Base-by-base conservation (phyloP, 2,797 vertebrate species). In the Buceros bicornis region DNA sequence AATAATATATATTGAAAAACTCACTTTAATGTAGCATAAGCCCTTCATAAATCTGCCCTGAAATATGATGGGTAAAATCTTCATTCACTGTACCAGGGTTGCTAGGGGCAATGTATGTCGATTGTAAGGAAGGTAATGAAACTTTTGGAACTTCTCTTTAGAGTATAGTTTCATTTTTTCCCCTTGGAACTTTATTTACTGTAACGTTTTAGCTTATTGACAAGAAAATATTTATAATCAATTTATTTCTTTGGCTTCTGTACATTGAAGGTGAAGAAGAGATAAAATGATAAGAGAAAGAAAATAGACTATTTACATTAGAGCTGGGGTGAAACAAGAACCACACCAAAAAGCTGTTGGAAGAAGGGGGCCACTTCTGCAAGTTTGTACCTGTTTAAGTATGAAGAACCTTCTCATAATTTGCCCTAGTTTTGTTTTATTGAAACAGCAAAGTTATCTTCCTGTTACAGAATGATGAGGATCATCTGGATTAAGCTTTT, bases 21-120 rank as follows among this genome's bases (percentile, higher is more conserved):
- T 72, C 17, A 24, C 42, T 90, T 76, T 47, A 42, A 13, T 37
- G 42, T 58, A 48, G 10, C 57, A 42, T 67, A 67, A 89, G 7
- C 33, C 14, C 21, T 54, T 91, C 58, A 33, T 58, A 93, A 79
- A 69, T 79, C 47, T n/a, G 31, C 81, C 66, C 35, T 84, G 50
- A 92, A 93, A 73, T 83, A 84, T 7, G 29, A 79, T 64, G 21
- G 40, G 31, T 91, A 84, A 90, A 64, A 93, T 93, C 54, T 91
- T 93, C 33, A 62, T 91, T 93, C 4, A 3, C 42, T 62, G 2
- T 33, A 62, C 53, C 5, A 20, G 0, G 69, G 48, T 76, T 94
- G 65, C 80, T 83, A 92, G 72, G 73, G 85, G 85, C 66, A 62
- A 78, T 8, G 0, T 74, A 29, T 48, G n/a, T 61, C 28, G 33